phyloP scores from a whole-genome alignment of 2,888 invertebrate species.

The Drosophila austrosaltans region DNA sequence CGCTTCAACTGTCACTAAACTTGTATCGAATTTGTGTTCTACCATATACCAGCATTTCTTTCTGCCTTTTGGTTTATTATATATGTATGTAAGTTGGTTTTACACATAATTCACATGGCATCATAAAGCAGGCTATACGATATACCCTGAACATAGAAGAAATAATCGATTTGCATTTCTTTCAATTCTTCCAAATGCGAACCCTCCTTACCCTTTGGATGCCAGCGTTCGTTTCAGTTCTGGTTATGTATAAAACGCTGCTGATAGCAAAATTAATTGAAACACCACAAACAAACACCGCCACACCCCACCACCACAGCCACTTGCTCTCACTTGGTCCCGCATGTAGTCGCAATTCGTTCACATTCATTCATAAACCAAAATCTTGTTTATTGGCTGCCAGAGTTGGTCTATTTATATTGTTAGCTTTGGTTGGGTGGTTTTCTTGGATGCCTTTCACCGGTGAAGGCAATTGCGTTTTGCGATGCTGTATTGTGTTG shows the following conservation, averaged over 20 bases:
- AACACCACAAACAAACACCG: conserved; percentile 50
- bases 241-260: conserved; percentile 44
- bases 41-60: too few relatives aligned
- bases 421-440: conserved; percentile 21
- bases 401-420: conserved; percentile 19
- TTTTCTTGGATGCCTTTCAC: conserved; percentile 61
- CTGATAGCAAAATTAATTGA: conserved; percentile 63
- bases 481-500: conserved; percentile 24
- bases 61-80: too few relatives aligned
- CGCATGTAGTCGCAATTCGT: conserved; percentile 20
- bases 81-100: not conserved
- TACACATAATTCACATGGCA: not conserved
- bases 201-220: not conserved
- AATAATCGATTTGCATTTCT: not conserved
- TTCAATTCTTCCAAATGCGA: too few relatives aligned
- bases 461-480: conserved; percentile 18
- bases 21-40: too few relatives aligned
- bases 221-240: not conserved
- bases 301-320: not conserved
- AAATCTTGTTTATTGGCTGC: conserved; percentile 73
- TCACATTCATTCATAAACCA: conserved; percentile 71
- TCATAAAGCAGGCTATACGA: not conserved
- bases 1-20: too few relatives aligned
- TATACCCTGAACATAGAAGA: not conserved
- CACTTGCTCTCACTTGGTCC: not conserved